Evolutionary conservation across 1,140 invertebrate genomes (phyloP).

Genomic region (Agrilus planipennis): DNA sequence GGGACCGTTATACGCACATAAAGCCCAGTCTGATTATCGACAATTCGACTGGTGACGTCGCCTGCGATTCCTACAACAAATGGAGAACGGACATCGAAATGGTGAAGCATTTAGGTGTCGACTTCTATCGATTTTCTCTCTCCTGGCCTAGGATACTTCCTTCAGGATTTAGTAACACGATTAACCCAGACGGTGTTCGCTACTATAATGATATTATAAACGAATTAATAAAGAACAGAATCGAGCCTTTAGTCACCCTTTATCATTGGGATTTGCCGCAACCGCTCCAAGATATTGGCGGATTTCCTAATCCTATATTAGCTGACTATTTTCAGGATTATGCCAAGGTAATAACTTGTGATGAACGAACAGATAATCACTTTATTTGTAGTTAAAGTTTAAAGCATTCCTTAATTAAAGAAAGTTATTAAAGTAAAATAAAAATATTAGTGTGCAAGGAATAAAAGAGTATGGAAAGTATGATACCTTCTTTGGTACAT

Average conservation of each 20-base stretch:
- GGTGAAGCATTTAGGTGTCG: conserved; percentile 37
- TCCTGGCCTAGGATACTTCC: conserved; percentile 48
- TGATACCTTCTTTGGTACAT: too few species aligned
- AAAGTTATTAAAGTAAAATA: too few species aligned
- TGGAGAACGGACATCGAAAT: conserved; percentile 37
- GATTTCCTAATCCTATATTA: conserved; percentile 36
- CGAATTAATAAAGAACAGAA: conserved; percentile 33
- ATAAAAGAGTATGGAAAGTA: too few species aligned
- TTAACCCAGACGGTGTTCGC: conserved; percentile 38
- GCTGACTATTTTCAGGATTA: conserved; percentile 27
- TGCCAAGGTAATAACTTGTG: too few species aligned
- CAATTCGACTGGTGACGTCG: conserved; percentile 39
- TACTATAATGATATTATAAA: conserved; percentile 45
- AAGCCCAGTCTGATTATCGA: conserved; percentile 26
- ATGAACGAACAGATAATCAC: too few species aligned
- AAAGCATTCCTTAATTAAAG: too few species aligned
- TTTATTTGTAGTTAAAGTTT: too few species aligned
- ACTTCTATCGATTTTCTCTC: conserved; percentile 46
- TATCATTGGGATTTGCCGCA: conserved; percentile 35
- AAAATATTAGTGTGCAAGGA: too few species aligned
- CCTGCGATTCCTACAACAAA: conserved; percentile 39
- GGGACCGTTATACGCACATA: conserved; percentile 30
- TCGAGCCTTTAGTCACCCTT: conserved; percentile 41
- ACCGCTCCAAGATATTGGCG: conserved; percentile 36
- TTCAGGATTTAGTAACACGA: conserved; percentile 35